Evolutionary conservation across 2,888 invertebrate species (phyloP), one percentile per base, ranked within the genome.

Genomic region (Eulithis prunata): DNA sequence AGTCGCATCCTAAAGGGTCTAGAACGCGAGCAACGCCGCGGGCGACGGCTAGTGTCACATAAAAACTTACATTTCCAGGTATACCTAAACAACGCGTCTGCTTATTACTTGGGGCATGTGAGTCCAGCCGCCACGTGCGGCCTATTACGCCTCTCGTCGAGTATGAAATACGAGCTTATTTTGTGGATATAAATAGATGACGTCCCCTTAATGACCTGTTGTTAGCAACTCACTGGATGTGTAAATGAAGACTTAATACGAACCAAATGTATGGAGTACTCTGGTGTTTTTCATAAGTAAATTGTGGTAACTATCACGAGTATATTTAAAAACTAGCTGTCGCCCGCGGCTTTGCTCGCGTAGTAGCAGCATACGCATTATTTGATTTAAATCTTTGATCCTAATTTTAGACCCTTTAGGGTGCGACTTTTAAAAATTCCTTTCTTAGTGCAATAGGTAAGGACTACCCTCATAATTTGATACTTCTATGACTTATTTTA

Each of bases 151-250:
- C 84, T 85, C 87, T 85, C 84, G 77, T 79, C 85, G 76, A 78
- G 82, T 86, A 87, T 89, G 89, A 89, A 86, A 89, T 88, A 89
- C 83, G 87, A 88, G 83, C 77, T 70, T 75, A 76, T 78, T 74
- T 78, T 74, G 79, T 75, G 72, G 78, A 73, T 73, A 75, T 79
- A 66, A 77, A 70, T 68, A 74, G 73, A 75, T 74, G 70, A 76
- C 62, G 67, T 58, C 68, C 75, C 71, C 74, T 72, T 74, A 79
- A 79, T 76, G 77, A 76, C 72, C 71, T 71, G 72, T 74, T 73
- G 70, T 71, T 77, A 76, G 78, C 57, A 76, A 74, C 57, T 45
- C 78, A 73, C 60, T 57, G 53, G 61, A 67, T 47, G 62, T 43
- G 56, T 61, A 53, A 57, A 55, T 58, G 49, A 66, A 54, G 61